phyloP scores from a whole-genome alignment of 2,113 vertebrate species.

The Haemorhous mexicanus region DNA sequence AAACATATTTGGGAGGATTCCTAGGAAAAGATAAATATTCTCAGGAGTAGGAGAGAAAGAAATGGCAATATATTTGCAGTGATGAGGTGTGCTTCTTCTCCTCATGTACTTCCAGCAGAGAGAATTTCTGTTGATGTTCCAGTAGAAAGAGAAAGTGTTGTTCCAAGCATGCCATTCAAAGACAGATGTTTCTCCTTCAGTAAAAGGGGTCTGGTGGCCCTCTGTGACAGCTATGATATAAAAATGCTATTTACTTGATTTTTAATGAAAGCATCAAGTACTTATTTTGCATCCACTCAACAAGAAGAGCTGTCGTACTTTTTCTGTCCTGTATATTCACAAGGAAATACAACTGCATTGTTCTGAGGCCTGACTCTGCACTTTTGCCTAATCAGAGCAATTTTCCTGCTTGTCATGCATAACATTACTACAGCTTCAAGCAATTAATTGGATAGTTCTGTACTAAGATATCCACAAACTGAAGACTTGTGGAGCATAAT shows the following conservation, averaged over 20 bases:
- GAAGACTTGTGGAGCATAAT: slow-evolving; percentile 38
- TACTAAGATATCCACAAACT: slow-evolving; percentile 65
- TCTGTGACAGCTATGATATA: slow-evolving; percentile 17
- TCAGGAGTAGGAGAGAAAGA: not conserved
- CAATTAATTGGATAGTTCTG: slow-evolving; percentile 70
- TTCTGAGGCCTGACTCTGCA: slow-evolving; percentile 64
- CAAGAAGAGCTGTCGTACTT: slow-evolving; percentile 38
- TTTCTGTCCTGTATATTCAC: slow-evolving; percentile 18
- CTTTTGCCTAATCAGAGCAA: slow-evolving; percentile 67
- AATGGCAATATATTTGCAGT: not conserved
- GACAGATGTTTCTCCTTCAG: not conserved
- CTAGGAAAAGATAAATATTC: not conserved
- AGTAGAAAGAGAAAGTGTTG: not conserved
- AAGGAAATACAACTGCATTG: slow-evolving; percentile 24
- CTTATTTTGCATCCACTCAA: slow-evolving; percentile 32
- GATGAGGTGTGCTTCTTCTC: not conserved
- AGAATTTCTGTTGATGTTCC: not conserved
- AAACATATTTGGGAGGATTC: not conserved
- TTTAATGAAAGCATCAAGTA: slow-evolving; percentile 55
- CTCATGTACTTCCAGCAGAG: not conserved
- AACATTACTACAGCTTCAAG: slow-evolving; percentile 70
- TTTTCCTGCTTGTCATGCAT: slow-evolving; percentile 71
- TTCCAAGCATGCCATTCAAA: not conserved
- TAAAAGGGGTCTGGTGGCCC: not conserved
- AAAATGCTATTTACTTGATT: slow-evolving; percentile 52